Evolutionary conservation across 2,113 vertebrate genomes (phyloP).

Genomic region (Tetrao urogallus): DNA sequence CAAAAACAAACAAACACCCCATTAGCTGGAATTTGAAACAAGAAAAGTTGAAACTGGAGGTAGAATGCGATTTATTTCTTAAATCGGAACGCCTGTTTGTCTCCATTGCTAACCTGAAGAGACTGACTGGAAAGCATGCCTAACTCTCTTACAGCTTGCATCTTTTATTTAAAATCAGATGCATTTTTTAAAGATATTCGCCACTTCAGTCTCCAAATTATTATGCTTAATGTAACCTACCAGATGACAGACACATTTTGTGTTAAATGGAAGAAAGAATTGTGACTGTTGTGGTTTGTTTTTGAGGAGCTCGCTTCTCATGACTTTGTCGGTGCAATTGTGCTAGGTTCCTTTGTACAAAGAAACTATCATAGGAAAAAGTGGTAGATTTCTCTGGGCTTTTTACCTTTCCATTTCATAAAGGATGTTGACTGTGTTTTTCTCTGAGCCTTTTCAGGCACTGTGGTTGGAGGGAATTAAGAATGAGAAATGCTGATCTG

Average conservation of each 20-base stretch:
- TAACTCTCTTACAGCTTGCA: not conserved
- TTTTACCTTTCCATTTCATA: not conserved
- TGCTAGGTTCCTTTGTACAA: not conserved
- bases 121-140: not conserved
- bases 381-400: not conserved
- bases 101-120: not conserved
- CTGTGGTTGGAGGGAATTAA: not conserved
- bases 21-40: not conserved
- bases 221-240: not conserved
- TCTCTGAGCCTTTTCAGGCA: not conserved
- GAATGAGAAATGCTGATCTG: not conserved
- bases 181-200: not conserved
- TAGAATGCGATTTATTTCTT: not conserved
- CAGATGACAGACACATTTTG: not conserved
- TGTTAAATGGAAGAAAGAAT: not conserved
- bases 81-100: not conserved
- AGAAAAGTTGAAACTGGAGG: not conserved
- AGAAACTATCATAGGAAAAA: not conserved
- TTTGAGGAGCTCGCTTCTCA: not conserved
- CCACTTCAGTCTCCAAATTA: not conserved
- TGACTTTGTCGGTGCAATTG: not conserved
- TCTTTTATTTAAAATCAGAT: not conserved
- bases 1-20: not conserved
- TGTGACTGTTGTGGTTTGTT: not conserved
- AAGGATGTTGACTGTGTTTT: not conserved